Evolutionary conservation across 2,113 vertebrate genomes (phyloP), one percentile per base, ranked within the genome.

Genomic region (Phrynocephalus versicolor): DNA sequence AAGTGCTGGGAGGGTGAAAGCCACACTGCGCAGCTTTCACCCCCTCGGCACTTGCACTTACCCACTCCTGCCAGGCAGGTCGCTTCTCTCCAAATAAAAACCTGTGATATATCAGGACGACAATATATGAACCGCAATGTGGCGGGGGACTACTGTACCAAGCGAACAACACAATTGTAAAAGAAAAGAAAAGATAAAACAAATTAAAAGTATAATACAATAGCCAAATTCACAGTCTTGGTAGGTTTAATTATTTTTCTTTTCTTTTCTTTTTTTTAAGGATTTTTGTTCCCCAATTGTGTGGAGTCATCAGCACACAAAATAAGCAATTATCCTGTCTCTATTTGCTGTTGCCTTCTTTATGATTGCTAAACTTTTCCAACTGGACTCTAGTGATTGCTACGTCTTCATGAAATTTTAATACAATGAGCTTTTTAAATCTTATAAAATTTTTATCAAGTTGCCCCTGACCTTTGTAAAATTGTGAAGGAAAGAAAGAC

Each of bases 361-460:
- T 86, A 89, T 88, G 94, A 92, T 70, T 92, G 88, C 71, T 89
- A 91, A 92, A 93, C 86, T 85, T 93, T 96, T 94, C 82, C 94
- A 94, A 89, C 86, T 58, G 88, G 88, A 90, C 91, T 90, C 64
- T 85, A 92, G 89, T 75, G 94, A 91, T 91, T 91, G 88, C 92
- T 94, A 91, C 91, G 89, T 95, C 85, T 94, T 92, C 88, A 95
- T 97, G 91, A 97, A 97, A 96, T 35, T 97, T 97, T 97, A 95
- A 97, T 96, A 94, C 93, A 90, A 91, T 91, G 90, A 93, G 95
- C 93, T 95, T 97, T 97, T 97, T 95, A 95, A 95, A 95, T 86
- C 89, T 93, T 95, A 97, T 97, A 95, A 97, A 96, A 95, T 93
- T 96, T 96, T 96, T 94, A 97, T 96, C 91, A 94, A 90, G 93